Conservation (phyloP, 2,797 vertebrate species). For the Lates japonicus region DNA sequence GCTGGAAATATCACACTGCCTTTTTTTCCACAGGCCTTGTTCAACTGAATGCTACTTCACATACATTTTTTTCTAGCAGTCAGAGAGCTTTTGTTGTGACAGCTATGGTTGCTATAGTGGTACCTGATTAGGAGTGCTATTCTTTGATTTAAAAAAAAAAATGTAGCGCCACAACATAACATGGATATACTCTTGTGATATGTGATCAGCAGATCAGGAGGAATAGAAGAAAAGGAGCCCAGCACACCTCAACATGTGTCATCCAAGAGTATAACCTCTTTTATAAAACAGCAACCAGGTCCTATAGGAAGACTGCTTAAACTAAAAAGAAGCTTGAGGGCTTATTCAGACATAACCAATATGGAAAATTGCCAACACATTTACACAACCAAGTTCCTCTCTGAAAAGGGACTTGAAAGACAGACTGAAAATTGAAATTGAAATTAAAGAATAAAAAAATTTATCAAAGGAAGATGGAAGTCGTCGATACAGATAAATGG, state of each 20-base stretch:
- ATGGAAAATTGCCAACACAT: constrained; percentile 23
- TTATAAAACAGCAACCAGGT: constrained; percentile 5
- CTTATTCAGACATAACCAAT: constrained; percentile 27
- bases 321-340: constrained; percentile 20
- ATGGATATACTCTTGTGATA: neutral
- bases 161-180: neutral
- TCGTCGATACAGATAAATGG: constrained; percentile 58
- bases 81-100: neutral
- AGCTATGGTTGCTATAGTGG: neutral
- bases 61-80: neutral
- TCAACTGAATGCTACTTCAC: neutral
- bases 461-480: constrained; percentile 32
- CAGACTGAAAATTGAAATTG: constrained; percentile 33
- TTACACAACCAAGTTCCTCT: constrained; percentile 20
- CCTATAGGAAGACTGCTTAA: constrained; percentile 6
- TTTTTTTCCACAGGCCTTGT: neutral
- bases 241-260: neutral
- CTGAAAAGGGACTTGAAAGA: neutral
- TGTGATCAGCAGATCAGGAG: neutral
- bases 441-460: constrained; percentile 32
- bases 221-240: neutral
- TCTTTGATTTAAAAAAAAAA: neutral
- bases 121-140: neutral
- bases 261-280: constrained; percentile 22
- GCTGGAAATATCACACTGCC: too few relatives aligned